A percentile compares a stretch with the other conserved stretches of the same genome.
phyloP scores from a whole-genome alignment of 2,888 invertebrate species.

The Microctonus aethiopoides region DNA sequence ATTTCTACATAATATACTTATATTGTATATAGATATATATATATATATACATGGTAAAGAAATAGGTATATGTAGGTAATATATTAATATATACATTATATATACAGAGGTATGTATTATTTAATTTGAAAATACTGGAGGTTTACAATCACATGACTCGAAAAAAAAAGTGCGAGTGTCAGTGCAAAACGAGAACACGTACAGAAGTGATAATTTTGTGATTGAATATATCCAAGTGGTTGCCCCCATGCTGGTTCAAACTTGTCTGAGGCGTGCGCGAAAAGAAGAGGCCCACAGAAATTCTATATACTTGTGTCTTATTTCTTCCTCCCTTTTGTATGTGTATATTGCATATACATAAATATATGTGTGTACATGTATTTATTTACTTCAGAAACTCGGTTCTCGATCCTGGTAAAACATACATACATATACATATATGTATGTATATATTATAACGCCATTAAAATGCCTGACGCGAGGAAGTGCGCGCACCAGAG shows the following conservation, averaged over 20 bases:
- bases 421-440: constrained; percentile 66
- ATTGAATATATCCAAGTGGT: constrained; percentile 64
- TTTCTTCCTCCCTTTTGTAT: constrained; percentile 16
- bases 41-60: too few relatives aligned
- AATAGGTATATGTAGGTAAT: not conserved
- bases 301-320: constrained; percentile 17
- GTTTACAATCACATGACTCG: not conserved
- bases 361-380: constrained; percentile 11
- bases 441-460: too few relatives aligned
- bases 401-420: constrained; percentile 52
- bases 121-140: not conserved
- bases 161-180: constrained; percentile 7
- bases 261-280: constrained; percentile 56
- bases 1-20: not conserved
- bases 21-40: too few relatives aligned
- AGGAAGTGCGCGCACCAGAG: constrained; percentile 46
- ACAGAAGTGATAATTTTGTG: constrained; percentile 67
- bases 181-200: constrained; percentile 43
- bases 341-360: too few relatives aligned
- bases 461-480: constrained; percentile 61
- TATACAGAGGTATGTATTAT: not conserved
- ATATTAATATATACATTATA: too few relatives aligned
- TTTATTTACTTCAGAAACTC: constrained; percentile 22
- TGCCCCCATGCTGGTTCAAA: constrained; percentile 61
- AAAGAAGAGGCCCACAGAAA: constrained; percentile 38